Conservation (phyloP, 2,797 vertebrate species). For the Alcedo quadribrachys region DNA sequence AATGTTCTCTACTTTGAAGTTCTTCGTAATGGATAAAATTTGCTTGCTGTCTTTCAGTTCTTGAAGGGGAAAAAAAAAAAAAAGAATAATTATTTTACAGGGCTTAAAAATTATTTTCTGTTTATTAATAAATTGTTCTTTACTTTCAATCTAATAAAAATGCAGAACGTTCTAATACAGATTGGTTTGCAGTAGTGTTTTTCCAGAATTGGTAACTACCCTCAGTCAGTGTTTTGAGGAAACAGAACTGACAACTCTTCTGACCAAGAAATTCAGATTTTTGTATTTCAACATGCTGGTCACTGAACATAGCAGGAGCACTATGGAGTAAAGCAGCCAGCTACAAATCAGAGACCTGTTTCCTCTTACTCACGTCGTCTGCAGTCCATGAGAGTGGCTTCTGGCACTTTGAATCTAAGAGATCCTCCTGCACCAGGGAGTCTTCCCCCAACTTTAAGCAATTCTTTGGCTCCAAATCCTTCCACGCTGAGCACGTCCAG, state of each 20-base stretch:
- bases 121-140: neutral
- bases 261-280: neutral
- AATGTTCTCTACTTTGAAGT: constrained; percentile 96
- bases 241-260: neutral
- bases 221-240: neutral
- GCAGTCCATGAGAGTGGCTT: constrained; percentile 97
- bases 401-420: constrained; percentile 96
- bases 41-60: constrained; percentile 93
- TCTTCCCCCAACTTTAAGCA: constrained; percentile 92
- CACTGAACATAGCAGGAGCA: neutral
- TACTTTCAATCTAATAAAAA: neutral
- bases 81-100: neutral
- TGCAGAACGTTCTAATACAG: neutral
- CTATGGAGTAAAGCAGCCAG: neutral
- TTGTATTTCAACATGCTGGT: neutral
- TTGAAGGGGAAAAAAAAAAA: constrained; percentile 50
- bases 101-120: neutral
- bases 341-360: neutral
- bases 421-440: constrained; percentile 90
- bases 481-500: constrained; percentile 90
- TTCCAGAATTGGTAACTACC: neutral
- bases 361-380: constrained; percentile 86
- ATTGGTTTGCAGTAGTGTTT: neutral
- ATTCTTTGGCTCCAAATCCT: constrained; percentile 92
- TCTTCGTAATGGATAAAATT: constrained; percentile 93